These are phyloP conservation scores for Spizella passerina DNA, from an alignment of 2,797 vertebrate species.

Conservation along the genomic window DNA sequence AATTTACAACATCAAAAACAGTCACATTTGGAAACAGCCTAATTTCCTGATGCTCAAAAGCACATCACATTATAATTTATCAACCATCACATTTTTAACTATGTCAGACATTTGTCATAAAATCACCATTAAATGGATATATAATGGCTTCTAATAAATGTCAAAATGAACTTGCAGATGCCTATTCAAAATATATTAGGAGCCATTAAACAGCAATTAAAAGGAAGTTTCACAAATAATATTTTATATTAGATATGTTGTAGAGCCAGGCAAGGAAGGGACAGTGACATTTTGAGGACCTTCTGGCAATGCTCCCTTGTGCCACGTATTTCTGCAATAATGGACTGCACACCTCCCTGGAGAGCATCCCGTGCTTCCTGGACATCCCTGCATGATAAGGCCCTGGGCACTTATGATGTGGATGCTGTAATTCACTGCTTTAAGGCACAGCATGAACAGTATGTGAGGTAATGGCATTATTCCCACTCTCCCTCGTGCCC, in stretches of 20 bases:
- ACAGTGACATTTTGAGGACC: neutral
- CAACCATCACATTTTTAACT: constrained; percentile 45
- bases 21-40: constrained; percentile 23
- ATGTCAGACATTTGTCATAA: constrained; percentile 46
- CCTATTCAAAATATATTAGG: constrained; percentile 55
- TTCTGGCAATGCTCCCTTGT: neutral
- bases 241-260: neutral
- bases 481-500: fast-evolving
- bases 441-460: neutral
- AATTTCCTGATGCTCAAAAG: constrained; percentile 27
- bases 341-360: neutral
- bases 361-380: neutral
- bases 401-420: neutral
- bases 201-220: constrained; percentile 66
- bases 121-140: constrained; percentile 40
- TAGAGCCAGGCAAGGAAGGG: neutral
- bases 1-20: constrained; percentile 35
- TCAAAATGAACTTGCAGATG: constrained; percentile 57
- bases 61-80: constrained; percentile 37
- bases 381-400: neutral
- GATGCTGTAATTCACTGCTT: neutral
- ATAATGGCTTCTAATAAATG: constrained; percentile 64
- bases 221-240: constrained; percentile 56
- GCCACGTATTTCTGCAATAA: neutral
- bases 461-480: neutral